Evolutionary conservation across 2,888 invertebrate genomes (phyloP), one percentile per base, ranked within the genome.

Genomic region (Xestia rhomboidea): DNA sequence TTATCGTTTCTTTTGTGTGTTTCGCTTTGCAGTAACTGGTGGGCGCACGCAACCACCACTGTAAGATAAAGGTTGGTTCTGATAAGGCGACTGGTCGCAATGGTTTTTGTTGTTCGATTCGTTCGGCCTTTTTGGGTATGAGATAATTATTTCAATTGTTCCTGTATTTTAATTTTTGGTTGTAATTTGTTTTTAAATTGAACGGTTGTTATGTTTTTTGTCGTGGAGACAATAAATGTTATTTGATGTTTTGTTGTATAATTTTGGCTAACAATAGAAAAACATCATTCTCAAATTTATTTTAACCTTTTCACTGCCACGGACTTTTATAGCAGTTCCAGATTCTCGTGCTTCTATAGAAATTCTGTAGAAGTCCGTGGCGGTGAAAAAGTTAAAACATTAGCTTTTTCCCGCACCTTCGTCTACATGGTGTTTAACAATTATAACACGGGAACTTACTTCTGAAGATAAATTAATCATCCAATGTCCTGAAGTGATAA

Each of bases 1-100:
- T 93, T 93, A 93, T 92, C 90, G 92, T 89, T 93, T 91, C 93
- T 93, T 93, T 94, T 94, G 94, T 93, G 90, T 89, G 87, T 90
- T 89, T 90, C 92, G 91, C 90, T 92, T 91, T 88, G 87, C 89
- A 82, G 87, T 90, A 90, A 90, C 89, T 89, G 87, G 90, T 89
- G 88, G 87, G 84, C 82, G 88, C 92, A 94, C 94, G 93, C 93
- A 85, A 86, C 87, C 82, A 82, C 85, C 79, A 81, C 83, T 83
- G 80, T 71, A n/a, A 8, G 62, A 76, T 88, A 89, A 84, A 63
- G 85, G 57, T 41, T 7, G 68, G 80, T 88, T 85, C 62, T 18
- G 54, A 63, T 69, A 68, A 54, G 5, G 70, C 80, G 78, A 78
- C 60, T 83, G 41, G 71, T 74, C 57, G 76, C 24, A 13, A 13